These are phyloP conservation scores for Sarcophaga subvicina DNA, from an alignment of 2,888 invertebrate species.

Conservation along the genomic window DNA sequence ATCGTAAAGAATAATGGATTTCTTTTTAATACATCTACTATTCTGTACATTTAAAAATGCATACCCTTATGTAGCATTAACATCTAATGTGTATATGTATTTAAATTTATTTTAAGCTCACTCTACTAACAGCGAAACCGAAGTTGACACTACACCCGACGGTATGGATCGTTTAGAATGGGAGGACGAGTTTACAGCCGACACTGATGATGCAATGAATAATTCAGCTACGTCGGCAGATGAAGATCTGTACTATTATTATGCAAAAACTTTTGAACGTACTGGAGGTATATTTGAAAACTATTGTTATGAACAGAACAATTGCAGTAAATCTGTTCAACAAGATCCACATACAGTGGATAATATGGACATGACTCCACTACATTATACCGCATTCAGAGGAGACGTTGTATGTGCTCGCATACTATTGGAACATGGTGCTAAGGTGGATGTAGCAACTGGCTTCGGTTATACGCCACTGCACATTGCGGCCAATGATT, in stretches of 20 bases:
- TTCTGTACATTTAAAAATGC: too few relatives aligned
- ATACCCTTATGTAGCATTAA: too few relatives aligned
- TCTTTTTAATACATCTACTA: too few relatives aligned
- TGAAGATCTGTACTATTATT: conserved; percentile 85
- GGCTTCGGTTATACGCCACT: conserved; percentile 86
- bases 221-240: conserved; percentile 54
- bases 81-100: too few relatives aligned
- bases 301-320: conserved; percentile 73
- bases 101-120: conserved; percentile 66
- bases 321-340: conserved; percentile 34
- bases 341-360: conserved; percentile 79
- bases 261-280: conserved; percentile 88
- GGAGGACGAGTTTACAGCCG: conserved; percentile 88
- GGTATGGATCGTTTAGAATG: conserved; percentile 88
- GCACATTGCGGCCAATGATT: conserved; percentile 86
- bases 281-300: conserved; percentile 83
- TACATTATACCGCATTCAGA: conserved; percentile 89
- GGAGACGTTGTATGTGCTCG: conserved; percentile 85
- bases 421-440: conserved; percentile 85
- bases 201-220: conserved; percentile 75
- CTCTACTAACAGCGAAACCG: conserved; percentile 72
- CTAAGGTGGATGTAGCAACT: conserved; percentile 85
- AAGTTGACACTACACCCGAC: conserved; percentile 82
- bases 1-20: too few relatives aligned
- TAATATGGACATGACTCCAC: conserved; percentile 83